phyloP scores from a whole-genome alignment of 2,113 vertebrate species.

The Laticauda colubrina region DNA sequence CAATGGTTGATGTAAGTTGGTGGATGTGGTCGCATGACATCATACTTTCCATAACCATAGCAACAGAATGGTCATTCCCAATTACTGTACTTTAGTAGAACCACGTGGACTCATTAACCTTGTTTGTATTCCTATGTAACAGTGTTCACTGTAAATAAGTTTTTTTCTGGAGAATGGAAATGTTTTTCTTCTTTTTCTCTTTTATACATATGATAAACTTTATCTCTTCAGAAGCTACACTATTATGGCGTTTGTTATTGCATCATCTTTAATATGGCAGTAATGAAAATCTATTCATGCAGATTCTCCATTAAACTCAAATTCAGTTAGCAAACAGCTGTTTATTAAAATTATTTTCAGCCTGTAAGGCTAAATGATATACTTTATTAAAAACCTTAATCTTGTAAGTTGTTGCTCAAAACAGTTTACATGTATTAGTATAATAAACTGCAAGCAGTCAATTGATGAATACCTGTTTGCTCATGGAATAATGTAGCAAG shows the following conservation, averaged over 20 bases:
- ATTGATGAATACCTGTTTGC: constrained; percentile 53
- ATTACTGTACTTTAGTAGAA: background rate
- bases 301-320: constrained; percentile 59
- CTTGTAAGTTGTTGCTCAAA: constrained; percentile 65
- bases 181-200: background rate
- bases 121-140: background rate
- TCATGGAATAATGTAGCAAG: constrained; percentile 39
- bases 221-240: constrained; percentile 42
- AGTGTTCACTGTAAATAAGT: background rate
- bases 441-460: constrained; percentile 58
- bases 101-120: background rate
- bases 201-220: background rate
- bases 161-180: background rate
- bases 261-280: constrained; percentile 44
- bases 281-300: constrained; percentile 55
- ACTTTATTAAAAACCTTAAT: constrained; percentile 60
- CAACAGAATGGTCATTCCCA: background rate
- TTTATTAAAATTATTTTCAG: constrained; percentile 56
- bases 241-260: constrained; percentile 46
- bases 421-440: constrained; percentile 52
- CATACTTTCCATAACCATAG: background rate
- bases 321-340: constrained; percentile 55
- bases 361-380: constrained; percentile 60
- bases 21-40: background rate
- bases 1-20: background rate